These are phyloP conservation scores for Mesembrinibis cayennensis DNA, from an alignment of 2,113 vertebrate genomes.

Conservation along the genomic window DNA sequence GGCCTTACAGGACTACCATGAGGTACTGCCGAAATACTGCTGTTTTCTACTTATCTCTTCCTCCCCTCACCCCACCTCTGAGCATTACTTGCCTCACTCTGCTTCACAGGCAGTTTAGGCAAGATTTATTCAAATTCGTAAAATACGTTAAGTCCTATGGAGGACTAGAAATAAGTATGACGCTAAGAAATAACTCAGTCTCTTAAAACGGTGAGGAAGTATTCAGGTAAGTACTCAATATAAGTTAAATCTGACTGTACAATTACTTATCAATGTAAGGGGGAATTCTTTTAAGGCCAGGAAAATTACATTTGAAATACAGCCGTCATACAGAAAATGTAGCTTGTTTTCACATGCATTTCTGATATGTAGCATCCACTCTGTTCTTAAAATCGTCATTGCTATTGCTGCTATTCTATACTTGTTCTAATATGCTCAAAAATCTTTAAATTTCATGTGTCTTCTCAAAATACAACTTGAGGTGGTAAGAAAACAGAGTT, in stretches of 20 bases:
- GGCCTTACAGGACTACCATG: not conserved
- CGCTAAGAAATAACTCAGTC: not conserved
- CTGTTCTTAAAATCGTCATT: not conserved
- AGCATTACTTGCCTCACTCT: not conserved
- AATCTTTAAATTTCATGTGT: not conserved
- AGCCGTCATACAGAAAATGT: not conserved
- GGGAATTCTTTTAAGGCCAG: not conserved
- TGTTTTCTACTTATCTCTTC: not conserved
- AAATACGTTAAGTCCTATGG: not conserved
- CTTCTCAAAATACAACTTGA: not conserved
- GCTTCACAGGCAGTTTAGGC: not conserved
- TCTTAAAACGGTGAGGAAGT: not conserved
- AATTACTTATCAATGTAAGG: not conserved
- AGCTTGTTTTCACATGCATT: not conserved
- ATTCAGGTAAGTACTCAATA: not conserved
- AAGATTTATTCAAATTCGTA: not conserved
- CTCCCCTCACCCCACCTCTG: not conserved
- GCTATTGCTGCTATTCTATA: not conserved
- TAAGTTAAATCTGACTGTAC: not conserved
- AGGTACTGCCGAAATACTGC: not conserved
- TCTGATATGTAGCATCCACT: not conserved
- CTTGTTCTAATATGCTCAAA: not conserved
- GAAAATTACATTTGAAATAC: not conserved
- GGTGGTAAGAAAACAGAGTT: not conserved
- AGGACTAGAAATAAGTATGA: not conserved